Percentiles rank a stretch among this genome's conserved stretches.
Evolutionary conservation across 64 coral and sea anemone genomes (phyloP).

Genomic region (Dendronephthya gigantea): DNA sequence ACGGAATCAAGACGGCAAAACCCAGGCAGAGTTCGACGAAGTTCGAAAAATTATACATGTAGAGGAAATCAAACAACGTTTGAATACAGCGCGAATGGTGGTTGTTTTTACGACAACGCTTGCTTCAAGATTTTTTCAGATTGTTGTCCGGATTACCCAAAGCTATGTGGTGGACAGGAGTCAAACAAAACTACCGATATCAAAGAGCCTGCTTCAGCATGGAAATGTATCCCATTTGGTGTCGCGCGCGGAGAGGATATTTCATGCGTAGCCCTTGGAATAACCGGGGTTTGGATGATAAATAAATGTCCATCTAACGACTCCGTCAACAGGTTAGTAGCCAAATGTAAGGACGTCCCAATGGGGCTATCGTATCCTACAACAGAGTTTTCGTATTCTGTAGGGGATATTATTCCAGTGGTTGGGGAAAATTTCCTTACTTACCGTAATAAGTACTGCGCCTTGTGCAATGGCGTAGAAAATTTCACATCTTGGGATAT

Average conservation of each 20-base stretch:
- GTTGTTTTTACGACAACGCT: background rate
- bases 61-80: too few relatives aligned
- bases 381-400: too few relatives aligned
- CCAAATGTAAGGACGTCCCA: background rate
- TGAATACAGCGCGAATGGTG: too few relatives aligned
- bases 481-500: background rate
- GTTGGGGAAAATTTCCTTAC: background rate
- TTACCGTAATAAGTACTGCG: background rate
- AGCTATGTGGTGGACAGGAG: background rate
- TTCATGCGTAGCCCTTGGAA: background rate
- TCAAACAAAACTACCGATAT: background rate
- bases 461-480: background rate
- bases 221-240: background rate
- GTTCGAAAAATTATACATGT: too few relatives aligned
- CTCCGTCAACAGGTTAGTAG: background rate
- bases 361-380: too few relatives aligned
- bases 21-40: too few relatives aligned
- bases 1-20: too few relatives aligned
- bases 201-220: too few relatives aligned
- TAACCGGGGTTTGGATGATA: background rate
- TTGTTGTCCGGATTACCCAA: background rate
- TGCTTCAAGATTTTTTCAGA: background rate
- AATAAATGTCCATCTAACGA: background rate
- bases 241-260: too few relatives aligned
- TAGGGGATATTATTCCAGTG: background rate